phyloP scores from a whole-genome alignment of 2,113 vertebrate genomes.

The Silurus meridionalis region DNA sequence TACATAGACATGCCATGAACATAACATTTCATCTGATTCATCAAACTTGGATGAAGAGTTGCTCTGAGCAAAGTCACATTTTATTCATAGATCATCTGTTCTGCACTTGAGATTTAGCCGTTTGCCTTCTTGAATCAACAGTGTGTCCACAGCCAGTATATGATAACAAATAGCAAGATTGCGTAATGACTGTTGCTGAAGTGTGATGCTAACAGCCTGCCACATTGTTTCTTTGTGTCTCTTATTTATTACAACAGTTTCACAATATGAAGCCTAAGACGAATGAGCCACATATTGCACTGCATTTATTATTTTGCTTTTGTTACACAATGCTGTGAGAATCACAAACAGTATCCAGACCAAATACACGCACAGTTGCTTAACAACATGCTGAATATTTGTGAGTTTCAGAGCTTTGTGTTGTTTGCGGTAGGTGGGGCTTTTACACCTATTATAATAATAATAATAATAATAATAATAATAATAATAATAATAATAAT shows the following conservation, averaged over 20 bases:
- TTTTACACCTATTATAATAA: not conserved
- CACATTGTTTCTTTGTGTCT: not conserved
- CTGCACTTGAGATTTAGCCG: not conserved
- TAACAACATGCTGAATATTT: conserved; percentile 3
- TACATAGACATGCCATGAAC: not conserved
- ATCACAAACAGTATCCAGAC: conserved; percentile 3
- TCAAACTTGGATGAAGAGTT: not conserved
- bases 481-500: not conserved
- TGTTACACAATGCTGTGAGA: conserved; percentile 41
- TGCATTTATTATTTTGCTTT: conserved; percentile 14
- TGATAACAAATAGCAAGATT: not conserved
- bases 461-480: not conserved
- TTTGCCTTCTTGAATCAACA: conserved; percentile 6
- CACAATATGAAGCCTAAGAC: conserved; percentile 27
- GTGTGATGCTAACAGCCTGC: not conserved
- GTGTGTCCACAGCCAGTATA: not conserved
- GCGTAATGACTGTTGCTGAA: not conserved
- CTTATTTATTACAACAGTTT: conserved; percentile 38
- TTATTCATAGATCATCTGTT: not conserved
- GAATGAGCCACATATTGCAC: conserved; percentile 26
- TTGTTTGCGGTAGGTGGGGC: not conserved
- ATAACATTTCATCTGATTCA: not conserved
- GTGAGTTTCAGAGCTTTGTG: not conserved
- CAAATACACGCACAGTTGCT: conserved; percentile 12
- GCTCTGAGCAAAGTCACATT: conserved; percentile 18